These are phyloP conservation scores for Drosophila repleta DNA, from an alignment of 1,140 invertebrate species.

Conservation along the genomic window DNA sequence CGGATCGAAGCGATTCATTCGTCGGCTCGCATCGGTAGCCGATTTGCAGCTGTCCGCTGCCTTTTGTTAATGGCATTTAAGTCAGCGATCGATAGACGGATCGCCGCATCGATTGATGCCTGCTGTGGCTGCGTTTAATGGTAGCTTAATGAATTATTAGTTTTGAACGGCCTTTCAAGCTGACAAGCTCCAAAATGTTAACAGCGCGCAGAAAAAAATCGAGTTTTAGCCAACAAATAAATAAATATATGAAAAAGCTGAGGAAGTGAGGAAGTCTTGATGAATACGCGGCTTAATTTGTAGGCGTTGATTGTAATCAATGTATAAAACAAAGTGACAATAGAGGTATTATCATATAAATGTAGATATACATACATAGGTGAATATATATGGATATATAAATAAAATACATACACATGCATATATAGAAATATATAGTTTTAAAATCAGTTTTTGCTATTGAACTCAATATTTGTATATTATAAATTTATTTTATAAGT, in stretches of 20 bases:
- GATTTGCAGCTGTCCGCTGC: constrained; percentile 44
- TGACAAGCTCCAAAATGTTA: constrained; percentile 33
- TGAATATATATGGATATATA: not conserved
- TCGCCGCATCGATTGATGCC: constrained; percentile 52
- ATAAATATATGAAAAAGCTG: not conserved
- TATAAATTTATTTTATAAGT: not conserved
- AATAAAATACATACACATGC: too few species aligned
- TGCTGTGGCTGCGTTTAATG: constrained; percentile 59
- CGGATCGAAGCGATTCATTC: constrained; percentile 7
- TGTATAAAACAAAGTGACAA: constrained; percentile 1
- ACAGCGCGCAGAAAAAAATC: constrained; percentile 7
- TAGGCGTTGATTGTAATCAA: constrained; percentile 6
- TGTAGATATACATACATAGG: too few species aligned
- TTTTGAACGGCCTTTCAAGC: constrained; percentile 54
- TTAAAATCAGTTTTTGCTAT: not conserved
- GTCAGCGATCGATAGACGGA: constrained; percentile 51
- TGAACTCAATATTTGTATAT: not conserved
- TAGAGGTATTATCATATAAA: not conserved
- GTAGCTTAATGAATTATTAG: constrained; percentile 77
- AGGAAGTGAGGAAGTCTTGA: constrained; percentile 19
- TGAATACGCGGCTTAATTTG: constrained; percentile 3
- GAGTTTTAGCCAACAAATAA: constrained; percentile 22
- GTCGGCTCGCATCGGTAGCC: constrained; percentile 47
- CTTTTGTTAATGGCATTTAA: constrained; percentile 69
- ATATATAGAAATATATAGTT: not conserved